Conservation (phyloP, 2,113 vertebrate genomes). For the Vulpes vulpes region DNA sequence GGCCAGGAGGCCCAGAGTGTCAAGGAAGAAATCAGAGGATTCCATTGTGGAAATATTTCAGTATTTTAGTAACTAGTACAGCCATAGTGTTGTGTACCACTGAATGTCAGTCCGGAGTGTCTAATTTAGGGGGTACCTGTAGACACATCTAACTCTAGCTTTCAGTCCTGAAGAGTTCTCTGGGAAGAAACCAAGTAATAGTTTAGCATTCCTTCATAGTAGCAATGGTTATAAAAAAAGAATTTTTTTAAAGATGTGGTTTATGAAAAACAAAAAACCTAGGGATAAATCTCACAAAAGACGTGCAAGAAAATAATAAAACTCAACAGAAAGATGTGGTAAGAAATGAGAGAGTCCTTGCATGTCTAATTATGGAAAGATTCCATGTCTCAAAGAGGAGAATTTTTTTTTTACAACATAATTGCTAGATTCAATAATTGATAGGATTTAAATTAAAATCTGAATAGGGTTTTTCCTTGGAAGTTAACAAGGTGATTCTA, state of each 20-base stretch:
- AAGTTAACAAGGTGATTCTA: constrained; percentile 9
- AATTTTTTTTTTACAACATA: not conserved
- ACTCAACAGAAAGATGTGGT: not conserved
- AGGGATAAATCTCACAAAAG: not conserved
- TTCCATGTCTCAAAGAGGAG: not conserved
- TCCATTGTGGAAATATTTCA: not conserved
- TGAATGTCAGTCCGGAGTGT: not conserved
- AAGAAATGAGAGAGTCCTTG: not conserved
- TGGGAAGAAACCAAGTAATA: not conserved
- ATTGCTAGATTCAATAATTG: not conserved
- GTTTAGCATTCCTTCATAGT: not conserved
- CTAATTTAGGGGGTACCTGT: not conserved
- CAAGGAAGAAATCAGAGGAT: not conserved
- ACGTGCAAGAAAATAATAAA: not conserved
- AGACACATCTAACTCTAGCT: not conserved
- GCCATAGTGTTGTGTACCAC: not conserved
- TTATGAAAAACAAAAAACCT: not conserved
- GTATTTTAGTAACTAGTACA: not conserved
- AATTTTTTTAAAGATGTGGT: not conserved
- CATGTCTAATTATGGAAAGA: not conserved
- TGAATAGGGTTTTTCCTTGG: not conserved
- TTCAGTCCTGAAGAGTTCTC: not conserved
- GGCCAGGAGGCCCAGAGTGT: not conserved
- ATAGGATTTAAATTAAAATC: constrained; percentile 18
- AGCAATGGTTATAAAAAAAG: not conserved